Base-by-base conservation (phyloP, 2,113 vertebrate genomes). In the Oncorhynchus tshawytscha region DNA sequence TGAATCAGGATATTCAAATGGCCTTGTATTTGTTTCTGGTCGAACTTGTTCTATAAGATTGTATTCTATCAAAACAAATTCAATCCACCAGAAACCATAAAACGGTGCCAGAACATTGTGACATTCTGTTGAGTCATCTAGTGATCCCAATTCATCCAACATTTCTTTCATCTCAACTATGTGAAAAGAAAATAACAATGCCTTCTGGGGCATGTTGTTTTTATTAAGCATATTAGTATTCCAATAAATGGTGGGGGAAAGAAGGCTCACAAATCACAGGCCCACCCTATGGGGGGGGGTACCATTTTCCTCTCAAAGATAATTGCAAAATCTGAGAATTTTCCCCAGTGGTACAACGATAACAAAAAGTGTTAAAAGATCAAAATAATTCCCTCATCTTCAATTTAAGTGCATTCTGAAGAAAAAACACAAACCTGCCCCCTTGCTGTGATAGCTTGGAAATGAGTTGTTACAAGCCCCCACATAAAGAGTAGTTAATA, bases 401-500 rank as follows among this genome's bases (percentile, higher is more conserved):
- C 57, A 20, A 70, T 67, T 66, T 22, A 60, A 67, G 24, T 39
- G 49, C 25, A 78, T 77, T 73, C 48, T 72, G 67, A 57, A 67
- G 48, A 71, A 65, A 29, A 82, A n/a, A 18, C 57, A 24, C 24
- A 34, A 31, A 69, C 59, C 60, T 71, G 77, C 72, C 67, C 51
- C 72, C 57, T 68, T 29, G 71, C 70, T 51, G 49, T 54, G 29
- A 81, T 12, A 73, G 29, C 71, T 77, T 31, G 16, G 22, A 74
- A 75, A 75, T 48, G 72, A 76, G 67, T 74, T 78, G 74, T 89
- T 87, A 82, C 45, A 59, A 74, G 60, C 72, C 29, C 65, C 83
- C 84, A 84, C 76, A 73, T 71, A 82, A 71, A 85, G 79, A 71
- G 64, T 65, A 75, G 86, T 92, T 84, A 93, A 91, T 91, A 91